These are phyloP conservation scores for Sinopyrophorus schimmeli DNA, from an alignment of 2,888 invertebrate species.

Conservation along the genomic window DNA sequence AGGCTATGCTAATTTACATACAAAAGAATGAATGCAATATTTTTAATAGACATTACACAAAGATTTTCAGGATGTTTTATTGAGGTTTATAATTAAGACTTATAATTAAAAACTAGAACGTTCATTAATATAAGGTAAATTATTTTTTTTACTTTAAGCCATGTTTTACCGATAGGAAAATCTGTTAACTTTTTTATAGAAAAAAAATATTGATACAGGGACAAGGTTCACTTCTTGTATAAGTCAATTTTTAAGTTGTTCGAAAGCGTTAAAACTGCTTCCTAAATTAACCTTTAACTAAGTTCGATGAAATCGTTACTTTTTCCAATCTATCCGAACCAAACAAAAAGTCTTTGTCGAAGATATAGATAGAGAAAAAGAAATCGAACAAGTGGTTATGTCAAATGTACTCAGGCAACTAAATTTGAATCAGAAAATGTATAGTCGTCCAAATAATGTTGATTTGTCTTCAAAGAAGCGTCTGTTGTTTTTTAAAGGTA, in stretches of 20 bases:
- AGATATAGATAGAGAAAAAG: conserved; percentile 36
- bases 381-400: conserved; percentile 44
- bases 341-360: conserved; percentile 29
- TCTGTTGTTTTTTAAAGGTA: too few relatives aligned
- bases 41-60: too few relatives aligned
- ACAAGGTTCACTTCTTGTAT: conserved; percentile 8
- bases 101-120: too few relatives aligned
- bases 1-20: too few relatives aligned
- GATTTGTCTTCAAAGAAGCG: conserved; percentile 9
- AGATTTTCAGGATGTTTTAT: too few relatives aligned
- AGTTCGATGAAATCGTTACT: conserved; percentile 19
- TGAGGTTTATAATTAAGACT: too few relatives aligned
- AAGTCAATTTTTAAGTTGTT: conserved; percentile 19
- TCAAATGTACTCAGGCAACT: conserved; percentile 43
- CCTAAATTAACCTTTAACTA: conserved; percentile 27
- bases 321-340: conserved; percentile 10
- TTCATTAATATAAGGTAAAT: too few relatives aligned
- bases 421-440: conserved; percentile 39
- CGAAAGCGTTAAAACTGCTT: conserved; percentile 23
- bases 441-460: conserved; percentile 30
- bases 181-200: too few relatives aligned
- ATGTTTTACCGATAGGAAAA: too few relatives aligned
- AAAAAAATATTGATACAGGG: conserved; percentile 10
- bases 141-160: too few relatives aligned
- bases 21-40: too few relatives aligned